These are phyloP conservation scores for Yasuhikotakia modesta DNA, from an alignment of 2,797 vertebrate species.

Conservation along the genomic window DNA sequence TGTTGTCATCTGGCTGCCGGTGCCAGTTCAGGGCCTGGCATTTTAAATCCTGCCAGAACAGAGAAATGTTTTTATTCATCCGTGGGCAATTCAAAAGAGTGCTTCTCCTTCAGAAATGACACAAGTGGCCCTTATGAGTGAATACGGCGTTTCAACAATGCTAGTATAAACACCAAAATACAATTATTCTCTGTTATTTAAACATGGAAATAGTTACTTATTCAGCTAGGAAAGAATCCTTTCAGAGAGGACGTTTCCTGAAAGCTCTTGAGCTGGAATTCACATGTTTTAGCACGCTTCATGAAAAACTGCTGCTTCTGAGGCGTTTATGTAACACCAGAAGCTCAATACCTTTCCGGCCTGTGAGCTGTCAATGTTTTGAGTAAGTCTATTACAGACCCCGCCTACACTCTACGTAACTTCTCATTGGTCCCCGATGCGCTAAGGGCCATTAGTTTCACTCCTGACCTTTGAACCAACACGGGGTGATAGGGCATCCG, in stretches of 20 bases:
- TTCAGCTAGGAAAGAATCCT: slow-evolving; percentile 27
- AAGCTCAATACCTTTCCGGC: slow-evolving; percentile 28
- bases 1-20: slow-evolving; percentile 4
- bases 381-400: slow-evolving; percentile 5
- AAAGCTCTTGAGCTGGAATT: slow-evolving; percentile 30
- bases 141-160: slow-evolving; percentile 29
- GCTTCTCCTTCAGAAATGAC: neutral
- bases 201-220: slow-evolving; percentile 32
- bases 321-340: slow-evolving; percentile 36
- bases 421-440: slow-evolving; percentile 36
- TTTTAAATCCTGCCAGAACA: slow-evolving; percentile 21
- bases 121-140: slow-evolving; percentile 9
- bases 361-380: slow-evolving; percentile 16
- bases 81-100: neutral
- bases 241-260: slow-evolving; percentile 28
- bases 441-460: slow-evolving; percentile 15
- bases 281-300: slow-evolving; percentile 22
- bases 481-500: slow-evolving; percentile 42
- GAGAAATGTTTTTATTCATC: slow-evolving; percentile 39
- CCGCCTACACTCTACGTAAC: neutral
- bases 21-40: slow-evolving; percentile 40
- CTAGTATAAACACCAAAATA: slow-evolving; percentile 16
- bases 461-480: slow-evolving; percentile 47
- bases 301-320: slow-evolving; percentile 12
- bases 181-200: slow-evolving; percentile 43